Base-by-base conservation (phyloP, 2,888 invertebrate genomes). In the Bombyx huttoni region DNA sequence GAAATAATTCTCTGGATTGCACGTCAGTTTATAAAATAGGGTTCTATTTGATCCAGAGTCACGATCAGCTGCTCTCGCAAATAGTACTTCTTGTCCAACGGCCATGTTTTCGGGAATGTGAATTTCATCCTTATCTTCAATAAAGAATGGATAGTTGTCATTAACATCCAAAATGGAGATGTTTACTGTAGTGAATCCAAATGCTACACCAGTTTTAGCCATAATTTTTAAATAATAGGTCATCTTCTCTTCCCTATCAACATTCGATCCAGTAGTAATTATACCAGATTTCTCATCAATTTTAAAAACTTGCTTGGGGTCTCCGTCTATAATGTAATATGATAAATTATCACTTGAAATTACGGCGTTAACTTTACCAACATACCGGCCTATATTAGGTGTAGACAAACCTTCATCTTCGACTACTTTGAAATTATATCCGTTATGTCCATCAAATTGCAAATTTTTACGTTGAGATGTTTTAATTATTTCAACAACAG, bases 11-110 rank as follows among this genome's bases (percentile, higher is more conserved):
- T 94, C 93, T 0, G 94, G 92, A 80, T 96, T 96, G 60, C 93
- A 92, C 49, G 92, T 93, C 48, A 98, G 80, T 33, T 92, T 91
- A 76, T 97, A 98, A 50, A 92, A 92, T 49, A 98, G 90, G 48
- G 94, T 91, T 65, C 96, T 94, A 75, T 98, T 98, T n/a, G 93
- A 91, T 8, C 96, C 97, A 0, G 94, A 92, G 78, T 98, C 98
- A 51, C 92, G 90, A 81, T 98, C 98, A 53, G 91, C 90, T 0
- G 98, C 98, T 67, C 94, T 90, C 0, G 97, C 95, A 61, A 96
- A 90, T 78, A 94, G 96, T 40, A 98, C 93, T 81, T 98, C 96
- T 78, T 97, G 96, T 0, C 98, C 98, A 45, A 98, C 96, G 14
- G 98, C 97, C 63, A 95, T 94, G 75, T 97, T 96, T 87, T 98